phyloP scores from a whole-genome alignment of 2,888 invertebrate genomes.

The Hipparchia semele region DNA sequence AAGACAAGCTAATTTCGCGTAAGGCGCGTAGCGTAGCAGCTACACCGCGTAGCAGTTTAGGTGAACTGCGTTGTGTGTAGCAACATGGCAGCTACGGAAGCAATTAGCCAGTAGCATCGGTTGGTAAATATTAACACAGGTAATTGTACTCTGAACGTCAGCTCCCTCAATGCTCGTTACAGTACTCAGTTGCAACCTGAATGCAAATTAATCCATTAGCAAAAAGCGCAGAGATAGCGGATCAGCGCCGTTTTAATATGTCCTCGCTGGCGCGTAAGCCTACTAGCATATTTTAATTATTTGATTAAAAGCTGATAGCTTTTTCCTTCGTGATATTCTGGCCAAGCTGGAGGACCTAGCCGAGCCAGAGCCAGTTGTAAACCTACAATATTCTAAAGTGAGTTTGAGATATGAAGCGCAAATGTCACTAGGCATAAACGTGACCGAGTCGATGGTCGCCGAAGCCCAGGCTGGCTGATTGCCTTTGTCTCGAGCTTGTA shows the following conservation, averaged over 20 bases:
- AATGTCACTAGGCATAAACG: too few relatives aligned
- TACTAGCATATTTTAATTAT: neutral
- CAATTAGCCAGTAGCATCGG: slow-evolving; percentile 78
- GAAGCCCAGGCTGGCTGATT: too few relatives aligned
- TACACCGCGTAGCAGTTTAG: slow-evolving; percentile 23
- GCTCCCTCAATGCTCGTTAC: slow-evolving; percentile 78
- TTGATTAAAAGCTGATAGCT: too few relatives aligned
- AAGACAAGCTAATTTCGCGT: neutral
- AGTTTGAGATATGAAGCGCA: too few relatives aligned
- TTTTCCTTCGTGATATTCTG: too few relatives aligned
- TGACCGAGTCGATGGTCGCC: too few relatives aligned
- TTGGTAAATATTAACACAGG: slow-evolving; percentile 81
- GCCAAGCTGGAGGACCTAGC: too few relatives aligned
- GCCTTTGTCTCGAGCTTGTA: too few relatives aligned
- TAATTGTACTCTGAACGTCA: slow-evolving; percentile 79
- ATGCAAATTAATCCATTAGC: slow-evolving; percentile 81
- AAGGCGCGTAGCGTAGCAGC: neutral
- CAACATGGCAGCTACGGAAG: slow-evolving; percentile 48
- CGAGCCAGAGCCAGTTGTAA: too few relatives aligned
- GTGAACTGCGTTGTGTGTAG: slow-evolving; percentile 44
- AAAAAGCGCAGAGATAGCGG: slow-evolving; percentile 71
- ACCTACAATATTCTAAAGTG: too few relatives aligned
- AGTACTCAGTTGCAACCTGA: slow-evolving; percentile 74
- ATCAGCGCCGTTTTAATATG: slow-evolving; percentile 66
- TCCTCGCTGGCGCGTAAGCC: slow-evolving; percentile 43